These are phyloP conservation scores for Nomada flava DNA, from an alignment of 2,888 invertebrate genomes.

Conservation along the genomic window DNA sequence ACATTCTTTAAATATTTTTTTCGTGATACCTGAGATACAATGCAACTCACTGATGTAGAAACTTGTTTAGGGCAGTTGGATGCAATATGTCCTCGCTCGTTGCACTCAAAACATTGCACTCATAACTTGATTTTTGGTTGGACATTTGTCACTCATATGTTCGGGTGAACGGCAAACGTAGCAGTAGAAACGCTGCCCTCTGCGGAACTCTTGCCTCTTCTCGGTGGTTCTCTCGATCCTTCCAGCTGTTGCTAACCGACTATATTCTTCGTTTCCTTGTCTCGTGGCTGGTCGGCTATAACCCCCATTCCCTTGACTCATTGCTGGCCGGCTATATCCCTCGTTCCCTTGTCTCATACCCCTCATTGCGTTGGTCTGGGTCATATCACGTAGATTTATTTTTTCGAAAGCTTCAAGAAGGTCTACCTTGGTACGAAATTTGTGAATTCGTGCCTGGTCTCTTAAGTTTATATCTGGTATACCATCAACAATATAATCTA, in stretches of 20 bases:
- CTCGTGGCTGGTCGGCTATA: background rate
- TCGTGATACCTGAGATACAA: background rate
- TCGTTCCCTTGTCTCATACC: background rate
- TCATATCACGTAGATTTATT: background rate
- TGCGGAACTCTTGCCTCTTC: background rate
- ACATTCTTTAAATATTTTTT: constrained; percentile 5
- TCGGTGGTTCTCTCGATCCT: background rate
- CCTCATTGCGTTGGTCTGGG: background rate
- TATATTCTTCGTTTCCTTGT: background rate
- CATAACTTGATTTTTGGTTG: background rate
- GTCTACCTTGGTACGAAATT: background rate
- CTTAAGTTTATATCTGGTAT: constrained; percentile 1
- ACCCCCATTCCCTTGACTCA: too few species aligned
- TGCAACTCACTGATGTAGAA: background rate
- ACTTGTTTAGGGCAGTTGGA: background rate
- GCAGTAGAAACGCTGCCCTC: background rate
- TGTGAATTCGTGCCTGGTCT: background rate
- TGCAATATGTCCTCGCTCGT: background rate
- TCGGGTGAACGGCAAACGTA: background rate
- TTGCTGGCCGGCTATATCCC: too few species aligned
- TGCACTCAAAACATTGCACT: constrained; percentile 27
- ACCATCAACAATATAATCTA: background rate
- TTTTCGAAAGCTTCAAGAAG: constrained; percentile 12
- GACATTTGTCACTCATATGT: constrained; percentile 8
- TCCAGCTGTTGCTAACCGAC: background rate